Evolutionary conservation across 64 coral and sea anemone species (phyloP), one percentile per base, ranked within the genome.

Genomic region (Montipora foliosa): DNA sequence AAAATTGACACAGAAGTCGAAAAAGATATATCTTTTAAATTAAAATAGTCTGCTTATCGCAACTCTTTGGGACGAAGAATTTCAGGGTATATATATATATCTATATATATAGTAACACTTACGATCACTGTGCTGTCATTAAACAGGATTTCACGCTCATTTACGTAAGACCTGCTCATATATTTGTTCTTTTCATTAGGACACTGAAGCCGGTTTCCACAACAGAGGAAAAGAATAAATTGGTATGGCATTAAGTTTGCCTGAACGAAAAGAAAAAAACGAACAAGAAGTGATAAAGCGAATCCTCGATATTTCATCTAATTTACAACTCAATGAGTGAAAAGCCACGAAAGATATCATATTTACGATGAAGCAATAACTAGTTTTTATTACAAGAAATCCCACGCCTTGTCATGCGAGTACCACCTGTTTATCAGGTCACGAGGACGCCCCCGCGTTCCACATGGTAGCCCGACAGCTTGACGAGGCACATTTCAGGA

Each of bases 381-480:
- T n/a, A 78, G 13, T 49, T 45, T 8, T 15, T 15, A 8, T 78
- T 10, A 46, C 10, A 78, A 78, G 15, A 16, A 15, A 16, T 46
- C 47, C 76, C 47, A 19, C 15, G 15, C 5, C 76, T 15, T 64
- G 61, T 64, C 15, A 17, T 19, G 3, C 3, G 49, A 78, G 16
- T 50, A 49, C 17, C 76, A 78, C 76, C 76, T 78, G 76, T 74
- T 29, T 64, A 4, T 64, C 14, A 5, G 12, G 76, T 78, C 76
- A 78, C 76, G 76, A 78, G 76, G 76, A 78, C 76, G 76, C 76
- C 76, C 76, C 76, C 76, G 76, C 76, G 47, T 49, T 76, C 46
- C 76, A 50, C 45, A 78, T 49, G 74, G 11, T 17, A 19, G 53
- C 53, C 6, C 53, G 76, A 78, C 76, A 5, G 44, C 46, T 14